Evolutionary conservation across 2,888 invertebrate species (phyloP), one percentile per base, ranked within the genome.

Genomic region (Heliconius erato): DNA sequence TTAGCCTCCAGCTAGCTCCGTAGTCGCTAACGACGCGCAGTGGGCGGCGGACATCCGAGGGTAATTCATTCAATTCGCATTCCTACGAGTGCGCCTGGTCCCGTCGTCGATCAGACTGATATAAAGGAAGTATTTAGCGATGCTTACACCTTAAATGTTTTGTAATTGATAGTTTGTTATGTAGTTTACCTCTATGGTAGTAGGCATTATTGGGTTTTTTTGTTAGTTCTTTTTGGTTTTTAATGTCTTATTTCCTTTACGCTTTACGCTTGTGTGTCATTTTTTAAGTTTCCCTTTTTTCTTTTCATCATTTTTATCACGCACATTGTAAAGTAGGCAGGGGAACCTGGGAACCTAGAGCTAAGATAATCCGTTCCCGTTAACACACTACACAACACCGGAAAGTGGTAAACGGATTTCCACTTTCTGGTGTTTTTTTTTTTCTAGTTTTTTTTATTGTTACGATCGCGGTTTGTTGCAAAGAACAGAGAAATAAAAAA

Each of bases 11-110:
- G 23, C 23, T 86, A 85, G 85, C 74, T 26, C 35, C 35, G 19
- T 35, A 67, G 83, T 59, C 32, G 5, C 28, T 16, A 49, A n/a
- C n/a, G 16, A 26, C 19, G 19, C 5, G 82, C 63, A 54, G 88
- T 87, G 87, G 88, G 88, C 77, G 88, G 89, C 84, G 89, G 89
- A 88, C 82, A 81, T 87, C 86, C 86, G 85, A 71, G 78, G 79
- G 84, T 86, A 86, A 69, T 69, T 35, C 32, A 19, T 69, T 32
- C 68, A 81, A 81, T 79, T 77, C 81, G 35, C 54, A 28, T 19
- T 44, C 79, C 54, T 44, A 35, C 35, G 32, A 32, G 32, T 32
- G 32, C 32, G 69, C 71, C 81, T 71, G 78, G 79, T 65, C 72
- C 68, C 83, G 35, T 35, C 68, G 68, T 69, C 68, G 79, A 84